Evolutionary conservation across 92 coral and sea anemone genomes (phyloP).

Genomic region (Siderastrea radians): DNA sequence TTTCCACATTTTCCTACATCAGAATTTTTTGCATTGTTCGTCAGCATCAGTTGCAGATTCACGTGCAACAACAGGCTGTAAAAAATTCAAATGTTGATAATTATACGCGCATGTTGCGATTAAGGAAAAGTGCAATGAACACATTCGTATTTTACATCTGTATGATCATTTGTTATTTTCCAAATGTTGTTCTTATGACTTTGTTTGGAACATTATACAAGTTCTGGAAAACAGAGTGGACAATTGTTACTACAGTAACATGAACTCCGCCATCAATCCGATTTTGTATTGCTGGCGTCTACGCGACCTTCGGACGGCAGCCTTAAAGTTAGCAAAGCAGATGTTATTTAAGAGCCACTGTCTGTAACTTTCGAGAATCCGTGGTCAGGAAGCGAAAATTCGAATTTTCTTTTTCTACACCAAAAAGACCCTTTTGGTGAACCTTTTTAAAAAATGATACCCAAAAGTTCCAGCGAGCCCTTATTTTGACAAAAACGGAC

Average conservation of each 20-base stretch:
- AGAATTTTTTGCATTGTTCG: conserved; percentile 25
- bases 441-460: too few species aligned
- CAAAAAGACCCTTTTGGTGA: too few species aligned
- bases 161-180: conserved; percentile 19
- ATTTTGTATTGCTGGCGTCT: conserved; percentile 34
- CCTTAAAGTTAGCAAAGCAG: too few species aligned
- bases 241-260: conserved; percentile 4
- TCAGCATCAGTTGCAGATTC: conserved; percentile 15
- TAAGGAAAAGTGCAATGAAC: conserved; percentile 19
- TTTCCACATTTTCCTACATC: conserved; percentile 25
- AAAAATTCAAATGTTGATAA: background rate
- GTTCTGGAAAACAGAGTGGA: conserved; percentile 23
- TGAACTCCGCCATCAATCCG: conserved; percentile 37
- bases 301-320: conserved; percentile 12
- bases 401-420: too few species aligned
- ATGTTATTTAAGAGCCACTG: too few species aligned
- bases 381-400: too few species aligned
- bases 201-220: background rate
- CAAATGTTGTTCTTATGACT: background rate
- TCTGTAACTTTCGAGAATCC: too few species aligned
- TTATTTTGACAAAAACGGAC: too few species aligned
- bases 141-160: conserved; percentile 18
- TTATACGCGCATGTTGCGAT: background rate
- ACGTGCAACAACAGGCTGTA: background rate
- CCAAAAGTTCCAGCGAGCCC: too few species aligned